Base-by-base conservation (phyloP, 2,888 invertebrate species). In the Acanthopleura granulata region DNA sequence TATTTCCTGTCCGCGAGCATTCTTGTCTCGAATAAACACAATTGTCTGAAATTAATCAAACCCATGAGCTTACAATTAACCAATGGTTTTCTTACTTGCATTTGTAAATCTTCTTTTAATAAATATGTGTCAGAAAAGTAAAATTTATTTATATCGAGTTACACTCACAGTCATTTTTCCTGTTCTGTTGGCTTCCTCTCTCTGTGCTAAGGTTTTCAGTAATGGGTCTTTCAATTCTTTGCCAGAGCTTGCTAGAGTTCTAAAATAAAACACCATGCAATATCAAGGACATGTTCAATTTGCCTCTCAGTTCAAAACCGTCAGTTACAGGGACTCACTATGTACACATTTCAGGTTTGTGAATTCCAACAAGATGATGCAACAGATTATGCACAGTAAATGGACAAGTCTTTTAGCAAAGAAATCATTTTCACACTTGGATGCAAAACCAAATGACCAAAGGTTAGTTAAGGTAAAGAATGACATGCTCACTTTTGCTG, bases 161-260 rank as follows among this genome's bases (percentile, higher is more conserved):
- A 40, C 9, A 40, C 86, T 85, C 84, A 91, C 91, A 78, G 95
- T 94, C 81, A 96, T 88, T 78, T 93, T 93, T 49, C 95, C 95
- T 78, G 93, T 92, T 84, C 94, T 92, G 87, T 96, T 96, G 0
- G 93, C 92, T 72, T 93, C 91, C 89, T 96, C 96, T 30, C 96
- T 93, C 0, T 93, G 87, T 6, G 95, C 94, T 77, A 96, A 90
- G 83, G 94, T 94, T 72, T 92, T 90, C 72, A 94, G 92, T 72
- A 96, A 93, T 0, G 93, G 93, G 1, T 93, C 93, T 81, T 93
- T 93, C 80, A 95, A 94, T 76, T 89, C 88, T 80, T 90, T 91
- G 25, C 89, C 90, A 71, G 89, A 86, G 78, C 90, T 90, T 29
- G 90, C 88, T 61, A 91, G 80, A 71, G 88, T 89, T 79, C 91